Evolutionary conservation across 1,140 invertebrate species (phyloP).

Genomic region (Heliconius nattereri): DNA sequence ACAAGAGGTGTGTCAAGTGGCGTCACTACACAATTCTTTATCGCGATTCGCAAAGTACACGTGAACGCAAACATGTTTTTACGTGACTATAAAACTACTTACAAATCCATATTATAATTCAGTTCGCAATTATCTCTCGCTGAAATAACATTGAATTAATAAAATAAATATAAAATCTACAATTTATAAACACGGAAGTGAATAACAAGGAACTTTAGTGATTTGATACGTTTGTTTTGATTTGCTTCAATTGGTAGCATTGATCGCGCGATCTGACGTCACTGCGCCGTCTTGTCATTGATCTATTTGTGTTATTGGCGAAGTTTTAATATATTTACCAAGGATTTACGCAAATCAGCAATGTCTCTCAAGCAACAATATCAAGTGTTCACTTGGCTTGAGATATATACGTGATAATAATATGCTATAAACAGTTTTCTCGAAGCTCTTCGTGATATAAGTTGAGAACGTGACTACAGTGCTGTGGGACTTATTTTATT

Average conservation of each 20-base stretch:
- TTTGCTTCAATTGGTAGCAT: conserved; percentile 58
- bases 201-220: conserved; percentile 5
- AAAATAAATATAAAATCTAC: conserved; percentile 17
- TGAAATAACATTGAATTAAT: conserved; percentile 19
- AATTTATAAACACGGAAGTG: conserved; percentile 22
- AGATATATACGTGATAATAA: conserved; percentile 29
- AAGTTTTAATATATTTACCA: conserved; percentile 50
- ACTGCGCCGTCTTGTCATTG: conserved; percentile 57
- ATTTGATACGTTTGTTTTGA: conserved; percentile 53
- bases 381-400: conserved; percentile 23
- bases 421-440: conserved; percentile 29
- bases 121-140: conserved; percentile 46
- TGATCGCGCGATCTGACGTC: conserved; percentile 72
- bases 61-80: conserved; percentile 67
- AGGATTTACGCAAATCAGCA: conserved; percentile 43
- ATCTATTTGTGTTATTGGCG: conserved; percentile 61
- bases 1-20: conserved; percentile 60
- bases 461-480: conserved; percentile 40
- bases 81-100: conserved; percentile 57
- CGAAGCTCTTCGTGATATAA: conserved; percentile 17
- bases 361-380: conserved; percentile 16
- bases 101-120: conserved; percentile 29
- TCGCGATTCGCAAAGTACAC: conserved; percentile 38
- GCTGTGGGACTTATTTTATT: background rate
- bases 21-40: conserved; percentile 41